phyloP scores from a whole-genome alignment of 2,797 vertebrate genomes.

The Pampus argenteus region DNA sequence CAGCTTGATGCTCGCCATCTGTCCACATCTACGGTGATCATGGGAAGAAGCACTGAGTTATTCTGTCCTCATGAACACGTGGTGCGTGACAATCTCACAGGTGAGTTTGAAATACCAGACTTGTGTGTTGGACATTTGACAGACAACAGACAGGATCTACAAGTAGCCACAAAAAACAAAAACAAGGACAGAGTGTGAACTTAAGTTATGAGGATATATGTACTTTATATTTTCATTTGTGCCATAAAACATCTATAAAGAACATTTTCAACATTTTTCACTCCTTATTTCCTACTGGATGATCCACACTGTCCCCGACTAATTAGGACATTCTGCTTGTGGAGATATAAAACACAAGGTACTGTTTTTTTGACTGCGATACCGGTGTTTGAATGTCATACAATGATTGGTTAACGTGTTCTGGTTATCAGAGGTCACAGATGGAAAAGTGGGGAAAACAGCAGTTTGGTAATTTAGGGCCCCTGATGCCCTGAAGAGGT shows the following conservation, averaged over 20 bases:
- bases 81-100: conserved; percentile 49
- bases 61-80: conserved; percentile 25
- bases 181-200: conserved; percentile 4
- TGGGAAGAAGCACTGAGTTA: conserved; percentile 26
- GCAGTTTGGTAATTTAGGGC: background rate
- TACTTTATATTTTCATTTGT: background rate
- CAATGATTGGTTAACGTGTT: conserved; percentile 63
- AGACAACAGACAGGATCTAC: conserved; percentile 41
- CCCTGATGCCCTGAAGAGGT: conserved; percentile 15
- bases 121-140: conserved; percentile 55
- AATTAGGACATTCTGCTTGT: conserved; percentile 49
- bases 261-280: conserved; percentile 13
- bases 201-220: conserved; percentile 2
- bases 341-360: conserved; percentile 61
- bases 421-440: conserved; percentile 65
- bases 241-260: conserved; percentile 35
- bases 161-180: conserved; percentile 14
- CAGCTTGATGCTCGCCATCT: conserved; percentile 61
- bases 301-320: conserved; percentile 14
- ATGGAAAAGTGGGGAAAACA: conserved; percentile 39
- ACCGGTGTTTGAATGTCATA: conserved; percentile 47
- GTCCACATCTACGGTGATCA: conserved; percentile 49
- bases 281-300: conserved; percentile 6
- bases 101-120: conserved; percentile 68
- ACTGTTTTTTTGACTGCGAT: conserved; percentile 71